A percentile compares a stretch with the other conserved stretches of the same genome.
Conservation (phyloP, 2,113 vertebrate species). For the Xiphophorus maculatus region DNA sequence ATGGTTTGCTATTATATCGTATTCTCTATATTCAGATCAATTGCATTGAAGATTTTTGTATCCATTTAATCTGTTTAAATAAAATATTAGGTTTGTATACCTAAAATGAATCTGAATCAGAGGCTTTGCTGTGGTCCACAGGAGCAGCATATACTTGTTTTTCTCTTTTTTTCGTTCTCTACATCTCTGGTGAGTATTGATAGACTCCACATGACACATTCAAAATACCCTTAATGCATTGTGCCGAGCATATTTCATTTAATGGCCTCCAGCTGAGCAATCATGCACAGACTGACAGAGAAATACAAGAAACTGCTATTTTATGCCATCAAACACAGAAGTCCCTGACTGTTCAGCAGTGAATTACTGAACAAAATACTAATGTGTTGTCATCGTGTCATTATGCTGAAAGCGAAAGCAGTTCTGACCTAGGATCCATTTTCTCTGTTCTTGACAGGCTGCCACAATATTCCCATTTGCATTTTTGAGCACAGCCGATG, state of each 20-base stretch:
- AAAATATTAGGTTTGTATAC: background rate
- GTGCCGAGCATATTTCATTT: background rate
- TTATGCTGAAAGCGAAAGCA: conserved; percentile 7
- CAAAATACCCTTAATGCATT: background rate
- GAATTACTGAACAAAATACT: conserved; percentile 10
- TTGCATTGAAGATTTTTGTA: too few relatives aligned
- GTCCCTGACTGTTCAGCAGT: background rate
- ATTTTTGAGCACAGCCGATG: conserved; percentile 21
- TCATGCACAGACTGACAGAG: background rate
- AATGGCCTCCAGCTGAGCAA: background rate
- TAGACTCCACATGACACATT: background rate
- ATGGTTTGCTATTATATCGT: too few relatives aligned
- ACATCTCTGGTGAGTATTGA: background rate
- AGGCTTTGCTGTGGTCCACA: background rate
- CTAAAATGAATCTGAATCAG: background rate
- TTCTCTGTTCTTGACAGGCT: conserved; percentile 12
- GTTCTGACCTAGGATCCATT: background rate
- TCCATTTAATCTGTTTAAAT: background rate
- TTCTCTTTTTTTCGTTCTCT: background rate
- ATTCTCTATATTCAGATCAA: too few relatives aligned
- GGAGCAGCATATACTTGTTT: background rate
- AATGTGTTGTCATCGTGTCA: conserved; percentile 14
- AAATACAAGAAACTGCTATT: background rate
- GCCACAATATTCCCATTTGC: conserved; percentile 39
- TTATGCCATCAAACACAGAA: background rate